phyloP scores from a whole-genome alignment of 2,113 vertebrate genomes.

The Edolisoma coerulescens region DNA sequence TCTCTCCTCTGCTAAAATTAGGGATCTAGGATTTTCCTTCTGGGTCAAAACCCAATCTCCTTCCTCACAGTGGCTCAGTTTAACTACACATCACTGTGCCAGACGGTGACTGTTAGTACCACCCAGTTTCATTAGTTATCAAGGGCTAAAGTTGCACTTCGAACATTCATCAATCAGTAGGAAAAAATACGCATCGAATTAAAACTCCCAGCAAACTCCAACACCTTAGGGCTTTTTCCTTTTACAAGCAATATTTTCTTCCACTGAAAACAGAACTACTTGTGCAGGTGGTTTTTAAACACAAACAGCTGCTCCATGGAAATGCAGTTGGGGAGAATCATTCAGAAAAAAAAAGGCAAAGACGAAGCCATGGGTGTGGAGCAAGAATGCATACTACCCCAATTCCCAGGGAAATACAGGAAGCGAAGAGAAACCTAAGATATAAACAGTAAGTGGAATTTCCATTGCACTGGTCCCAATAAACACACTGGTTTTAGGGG shows the following conservation, averaged over 20 bases:
- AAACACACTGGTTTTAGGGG: slow-evolving; percentile 57
- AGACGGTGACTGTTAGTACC: slow-evolving; percentile 36
- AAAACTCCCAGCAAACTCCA: slow-evolving; percentile 66
- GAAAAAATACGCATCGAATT: slow-evolving; percentile 73
- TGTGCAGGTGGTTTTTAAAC: slow-evolving; percentile 76
- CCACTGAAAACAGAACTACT: slow-evolving; percentile 72
- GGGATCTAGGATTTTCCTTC: slow-evolving; percentile 22
- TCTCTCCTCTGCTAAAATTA: background rate
- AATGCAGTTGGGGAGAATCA: slow-evolving; percentile 59
- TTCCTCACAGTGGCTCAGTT: slow-evolving; percentile 28
- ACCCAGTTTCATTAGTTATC: slow-evolving; percentile 62
- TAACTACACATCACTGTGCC: slow-evolving; percentile 16
- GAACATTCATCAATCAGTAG: slow-evolving; percentile 68
- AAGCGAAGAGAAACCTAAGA: slow-evolving; percentile 47
- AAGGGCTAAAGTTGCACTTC: slow-evolving; percentile 68
- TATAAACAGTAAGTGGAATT: slow-evolving; percentile 68
- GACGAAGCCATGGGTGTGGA: slow-evolving; percentile 62
- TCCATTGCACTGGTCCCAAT: slow-evolving; percentile 54
- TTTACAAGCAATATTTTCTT: slow-evolving; percentile 74
- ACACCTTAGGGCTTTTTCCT: slow-evolving; percentile 71
- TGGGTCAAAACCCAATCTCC: slow-evolving; percentile 48
- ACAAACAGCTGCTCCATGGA: slow-evolving; percentile 73
- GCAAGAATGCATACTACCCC: slow-evolving; percentile 25
- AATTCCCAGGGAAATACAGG: slow-evolving; percentile 39
- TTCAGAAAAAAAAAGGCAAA: slow-evolving; percentile 10